Evolutionary conservation across 2,797 vertebrate species (phyloP).

Genomic region (Acrossocheilus wenchowensis): DNA sequence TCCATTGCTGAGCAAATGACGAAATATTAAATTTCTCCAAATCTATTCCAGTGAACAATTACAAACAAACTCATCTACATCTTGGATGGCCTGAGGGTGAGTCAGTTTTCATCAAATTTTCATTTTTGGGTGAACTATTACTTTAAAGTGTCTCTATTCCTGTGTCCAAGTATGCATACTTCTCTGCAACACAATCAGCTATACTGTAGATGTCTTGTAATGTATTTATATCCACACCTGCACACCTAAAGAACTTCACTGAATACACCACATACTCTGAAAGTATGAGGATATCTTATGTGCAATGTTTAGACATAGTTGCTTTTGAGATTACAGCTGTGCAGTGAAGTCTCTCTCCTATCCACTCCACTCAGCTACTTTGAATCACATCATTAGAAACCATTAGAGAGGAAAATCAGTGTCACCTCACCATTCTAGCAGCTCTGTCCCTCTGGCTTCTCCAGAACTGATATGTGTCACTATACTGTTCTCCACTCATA

Average conservation of each 20-base stretch:
- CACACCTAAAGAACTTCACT: background rate
- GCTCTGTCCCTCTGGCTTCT: background rate
- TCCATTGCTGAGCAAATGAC: background rate
- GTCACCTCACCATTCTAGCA: slow-evolving; percentile 27
- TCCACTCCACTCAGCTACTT: background rate
- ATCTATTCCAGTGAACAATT: no score
- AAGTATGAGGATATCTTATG: background rate
- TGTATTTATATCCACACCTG: background rate
- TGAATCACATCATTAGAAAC: slow-evolving; percentile 42
- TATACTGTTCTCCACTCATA: background rate
- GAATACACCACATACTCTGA: background rate
- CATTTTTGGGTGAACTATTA: background rate
- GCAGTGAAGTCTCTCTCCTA: background rate
- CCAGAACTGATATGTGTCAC: slow-evolving; percentile 25
- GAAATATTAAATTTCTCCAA: background rate
- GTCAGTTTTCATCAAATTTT: background rate
- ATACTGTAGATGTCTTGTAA: background rate
- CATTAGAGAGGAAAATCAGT: slow-evolving; percentile 42
- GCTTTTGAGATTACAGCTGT: slow-evolving; percentile 26
- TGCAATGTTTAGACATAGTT: background rate
- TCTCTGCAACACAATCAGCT: slow-evolving; percentile 2
- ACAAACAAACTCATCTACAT: no score
- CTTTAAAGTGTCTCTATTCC: background rate
- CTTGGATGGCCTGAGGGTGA: no score
- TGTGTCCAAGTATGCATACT: background rate